Conservation (phyloP, 2,888 invertebrate genomes). For the Drosophila mayaguana region DNA sequence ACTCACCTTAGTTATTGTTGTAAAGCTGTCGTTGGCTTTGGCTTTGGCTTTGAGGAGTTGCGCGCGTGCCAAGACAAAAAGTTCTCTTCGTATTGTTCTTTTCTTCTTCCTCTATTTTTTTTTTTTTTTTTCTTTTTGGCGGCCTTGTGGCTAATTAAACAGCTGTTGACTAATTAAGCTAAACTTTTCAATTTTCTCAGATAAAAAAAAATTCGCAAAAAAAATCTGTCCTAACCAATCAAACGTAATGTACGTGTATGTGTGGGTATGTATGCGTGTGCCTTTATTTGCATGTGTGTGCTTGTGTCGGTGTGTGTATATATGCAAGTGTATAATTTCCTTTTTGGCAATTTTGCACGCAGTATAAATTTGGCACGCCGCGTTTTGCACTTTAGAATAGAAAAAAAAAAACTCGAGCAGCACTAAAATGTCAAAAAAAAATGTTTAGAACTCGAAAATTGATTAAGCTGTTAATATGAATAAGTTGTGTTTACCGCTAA, state of each 20-base stretch:
- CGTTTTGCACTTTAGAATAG: constrained; percentile 57
- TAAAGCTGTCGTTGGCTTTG: constrained; percentile 3
- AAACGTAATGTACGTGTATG: constrained; percentile 4
- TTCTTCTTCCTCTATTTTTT: constrained; percentile 7
- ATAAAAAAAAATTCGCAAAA: constrained; percentile 35
- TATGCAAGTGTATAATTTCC: constrained; percentile 38
- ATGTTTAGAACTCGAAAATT: constrained; percentile 26
- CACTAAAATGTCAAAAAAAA: constrained; percentile 47
- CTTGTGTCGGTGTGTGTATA: constrained; percentile 16
- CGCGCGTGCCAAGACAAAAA: constrained; percentile 34
- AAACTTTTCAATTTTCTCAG: constrained; percentile 33
- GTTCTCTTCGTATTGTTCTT: constrained; percentile 11
- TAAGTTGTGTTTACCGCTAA: constrained; percentile 70
- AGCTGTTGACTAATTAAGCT: constrained; percentile 48
- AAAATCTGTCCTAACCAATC: constrained; percentile 37
- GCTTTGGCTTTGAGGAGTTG: constrained; percentile 16
- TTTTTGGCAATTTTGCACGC: constrained; percentile 59
- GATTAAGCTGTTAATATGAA: constrained; percentile 30
- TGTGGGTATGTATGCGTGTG: constrained; percentile 14
- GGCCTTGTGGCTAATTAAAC: constrained; percentile 47
- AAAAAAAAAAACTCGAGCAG: constrained; percentile 12
- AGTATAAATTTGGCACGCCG: constrained; percentile 50
- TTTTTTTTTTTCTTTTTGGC: constrained; percentile 39
- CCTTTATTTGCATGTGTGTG: constrained; percentile 16
- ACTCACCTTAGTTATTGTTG: constrained; percentile 57